These are phyloP conservation scores for Druceiella hillmani DNA, from an alignment of 2,888 invertebrate genomes.

Conservation along the genomic window DNA sequence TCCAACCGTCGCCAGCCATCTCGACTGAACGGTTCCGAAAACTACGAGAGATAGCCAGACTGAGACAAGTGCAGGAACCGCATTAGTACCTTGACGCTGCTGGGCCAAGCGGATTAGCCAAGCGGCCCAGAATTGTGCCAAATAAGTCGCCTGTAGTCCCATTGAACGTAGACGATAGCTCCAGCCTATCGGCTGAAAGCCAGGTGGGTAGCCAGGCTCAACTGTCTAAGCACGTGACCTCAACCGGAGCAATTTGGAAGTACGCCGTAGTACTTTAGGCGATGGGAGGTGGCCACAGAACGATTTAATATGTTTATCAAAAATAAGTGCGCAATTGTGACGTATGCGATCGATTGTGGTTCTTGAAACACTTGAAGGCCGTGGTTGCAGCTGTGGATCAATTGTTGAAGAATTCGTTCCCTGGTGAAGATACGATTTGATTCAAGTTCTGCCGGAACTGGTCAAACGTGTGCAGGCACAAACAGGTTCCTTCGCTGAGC, in stretches of 20 bases:
- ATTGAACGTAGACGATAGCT: neutral
- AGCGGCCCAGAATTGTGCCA: too few species aligned
- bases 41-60: too few species aligned
- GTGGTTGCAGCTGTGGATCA: neutral
- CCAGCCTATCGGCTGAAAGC: neutral
- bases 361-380: neutral
- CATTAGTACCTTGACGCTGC: too few species aligned
- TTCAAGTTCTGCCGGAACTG: slow-evolving; percentile 1
- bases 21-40: too few species aligned
- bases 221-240: neutral
- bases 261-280: neutral
- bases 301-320: neutral
- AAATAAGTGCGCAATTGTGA: neutral
- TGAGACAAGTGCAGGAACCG: too few species aligned
- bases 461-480: neutral
- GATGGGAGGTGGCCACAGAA: slow-evolving; percentile 1
- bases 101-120: too few species aligned
- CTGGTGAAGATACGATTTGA: neutral
- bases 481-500: slow-evolving; percentile 1
- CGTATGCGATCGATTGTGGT: neutral
- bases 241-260: neutral
- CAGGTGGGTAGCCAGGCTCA: neutral
- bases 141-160: slow-evolving; percentile 1
- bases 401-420: neutral
- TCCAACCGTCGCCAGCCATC: too few species aligned